Evolutionary conservation across 2,797 vertebrate genomes (phyloP), one percentile per base, ranked within the genome.

Genomic region (Apogon hyalosoma): DNA sequence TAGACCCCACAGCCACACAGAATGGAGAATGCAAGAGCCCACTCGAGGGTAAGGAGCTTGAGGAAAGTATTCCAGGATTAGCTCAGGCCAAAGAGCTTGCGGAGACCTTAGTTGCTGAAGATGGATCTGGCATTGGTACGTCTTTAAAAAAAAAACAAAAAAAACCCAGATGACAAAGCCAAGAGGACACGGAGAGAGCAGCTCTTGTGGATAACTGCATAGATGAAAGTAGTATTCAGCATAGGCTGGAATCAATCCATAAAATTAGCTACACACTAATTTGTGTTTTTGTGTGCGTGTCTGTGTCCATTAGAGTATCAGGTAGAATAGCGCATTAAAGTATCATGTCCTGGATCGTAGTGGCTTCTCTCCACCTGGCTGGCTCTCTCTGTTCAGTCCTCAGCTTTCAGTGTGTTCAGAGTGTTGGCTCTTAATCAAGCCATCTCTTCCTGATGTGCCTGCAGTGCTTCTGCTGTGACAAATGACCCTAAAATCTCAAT

Each of bases 1-100:
- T 87, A 40, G 85, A 90, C 33, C 77, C 89, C 8, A 67, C 63
- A 55, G 62, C 90, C 57, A 69, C 81, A 10, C 92, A 92, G 75
- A 95, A 93, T 0, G 80, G 93, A 47, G 93, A 93, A 39, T 73
- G 91, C 6, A 94, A 94, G 89, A 93, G 80, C 76, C 90, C 93
- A 43, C 87, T 95, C 83, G 94, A 95, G 28, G 93, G 94, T 93
- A 96, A 97, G 92, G 87, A 92, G 83, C 82, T 92, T 68, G 96
- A 96, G 0, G 94, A 96, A 45, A 90, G 79, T 80, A 92, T 96
- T 80, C 92, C 94, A 0, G 96, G 96, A 76, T 94, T 98, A 78
- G 95, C 97, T 86, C 95, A 96, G 91, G 95, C 96, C 92, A 99
- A 98, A 93, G 96, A 98, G 92, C 96, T 99, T 47, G 96, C 96